Percentiles rank a stretch among this genome's conserved stretches.
phyloP scores from a whole-genome alignment of 2,113 vertebrate genomes.

The Pachypanchax playfairii region DNA sequence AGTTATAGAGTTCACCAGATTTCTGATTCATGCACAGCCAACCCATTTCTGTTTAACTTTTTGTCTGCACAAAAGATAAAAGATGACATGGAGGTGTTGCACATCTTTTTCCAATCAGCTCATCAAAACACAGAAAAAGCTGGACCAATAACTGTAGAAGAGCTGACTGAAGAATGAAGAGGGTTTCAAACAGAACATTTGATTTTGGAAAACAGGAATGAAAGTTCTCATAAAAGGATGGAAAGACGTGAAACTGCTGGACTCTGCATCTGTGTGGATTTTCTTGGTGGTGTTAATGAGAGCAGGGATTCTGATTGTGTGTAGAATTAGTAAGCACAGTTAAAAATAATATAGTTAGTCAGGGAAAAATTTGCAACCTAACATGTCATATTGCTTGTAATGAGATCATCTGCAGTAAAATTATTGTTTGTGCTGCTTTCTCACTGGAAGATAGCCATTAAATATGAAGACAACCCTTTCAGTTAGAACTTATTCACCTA shows the following conservation, averaged over 20 bases:
- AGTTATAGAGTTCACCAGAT: not conserved
- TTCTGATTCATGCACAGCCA: conserved; percentile 1
- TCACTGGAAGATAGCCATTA: too few species aligned
- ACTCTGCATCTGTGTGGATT: too few species aligned
- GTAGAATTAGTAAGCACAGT: conserved; percentile 16
- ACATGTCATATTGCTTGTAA: too few species aligned
- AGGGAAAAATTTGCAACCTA: not conserved
- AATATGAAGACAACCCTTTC: too few species aligned
- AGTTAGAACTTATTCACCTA: too few species aligned
- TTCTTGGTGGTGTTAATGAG: too few species aligned
- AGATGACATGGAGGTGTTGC: conserved; percentile 1
- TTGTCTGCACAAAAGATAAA: conserved; percentile 10
- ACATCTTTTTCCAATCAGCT: conserved; percentile 50
- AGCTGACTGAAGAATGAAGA: conserved; percentile 2
- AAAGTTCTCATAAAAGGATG: conserved; percentile 10
- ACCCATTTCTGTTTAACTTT: conserved; percentile 17
- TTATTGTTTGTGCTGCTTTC: too few species aligned
- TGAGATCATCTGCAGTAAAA: too few species aligned
- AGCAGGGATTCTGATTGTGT: conserved; percentile 10
- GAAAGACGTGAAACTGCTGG: too few species aligned
- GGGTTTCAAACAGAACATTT: conserved; percentile 6
- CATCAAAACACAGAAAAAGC: conserved; percentile 53
- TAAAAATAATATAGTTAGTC: conserved; percentile 32
- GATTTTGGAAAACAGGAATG: conserved; percentile 16
- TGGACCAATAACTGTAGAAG: conserved; percentile 22